Evolutionary conservation across 2,113 vertebrate species (phyloP).

Genomic region (Sylvietta virens): DNA sequence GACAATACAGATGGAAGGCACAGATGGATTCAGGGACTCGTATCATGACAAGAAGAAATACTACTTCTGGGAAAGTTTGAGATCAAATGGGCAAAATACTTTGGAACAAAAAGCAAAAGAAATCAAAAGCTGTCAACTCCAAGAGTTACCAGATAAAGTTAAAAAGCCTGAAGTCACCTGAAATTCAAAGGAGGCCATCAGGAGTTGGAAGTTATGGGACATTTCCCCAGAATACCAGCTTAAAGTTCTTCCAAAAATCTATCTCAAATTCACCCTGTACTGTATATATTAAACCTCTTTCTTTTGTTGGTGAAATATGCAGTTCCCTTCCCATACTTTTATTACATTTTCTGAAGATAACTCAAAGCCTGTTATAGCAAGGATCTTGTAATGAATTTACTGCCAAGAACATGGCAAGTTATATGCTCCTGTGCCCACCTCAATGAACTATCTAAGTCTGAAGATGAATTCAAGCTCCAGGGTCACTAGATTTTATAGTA

Average conservation of each 20-base stretch:
- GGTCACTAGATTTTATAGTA: not conserved
- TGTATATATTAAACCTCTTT: not conserved
- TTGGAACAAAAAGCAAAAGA: not conserved
- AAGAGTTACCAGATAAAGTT: not conserved
- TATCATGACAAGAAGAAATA: not conserved
- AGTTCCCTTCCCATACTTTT: not conserved
- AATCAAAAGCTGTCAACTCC: not conserved
- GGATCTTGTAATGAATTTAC: not conserved
- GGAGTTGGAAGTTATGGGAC: not conserved
- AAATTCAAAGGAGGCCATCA: not conserved
- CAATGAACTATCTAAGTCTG: not conserved
- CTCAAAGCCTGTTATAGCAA: not conserved
- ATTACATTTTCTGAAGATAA: not conserved
- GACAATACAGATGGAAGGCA: not conserved
- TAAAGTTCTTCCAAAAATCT: not conserved
- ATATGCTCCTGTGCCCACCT: rapidly evolving
- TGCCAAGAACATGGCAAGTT: not conserved
- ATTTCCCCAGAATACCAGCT: not conserved
- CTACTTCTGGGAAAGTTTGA: not conserved
- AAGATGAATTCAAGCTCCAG: not conserved
- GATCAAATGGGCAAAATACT: not conserved
- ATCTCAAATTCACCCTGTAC: not conserved
- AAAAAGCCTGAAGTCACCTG: not conserved
- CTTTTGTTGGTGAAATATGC: not conserved
- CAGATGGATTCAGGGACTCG: not conserved